Evolutionary conservation across 2,888 invertebrate genomes (phyloP), one percentile per base, ranked within the genome.

Genomic region (Leptinotarsa rubiginosa): DNA sequence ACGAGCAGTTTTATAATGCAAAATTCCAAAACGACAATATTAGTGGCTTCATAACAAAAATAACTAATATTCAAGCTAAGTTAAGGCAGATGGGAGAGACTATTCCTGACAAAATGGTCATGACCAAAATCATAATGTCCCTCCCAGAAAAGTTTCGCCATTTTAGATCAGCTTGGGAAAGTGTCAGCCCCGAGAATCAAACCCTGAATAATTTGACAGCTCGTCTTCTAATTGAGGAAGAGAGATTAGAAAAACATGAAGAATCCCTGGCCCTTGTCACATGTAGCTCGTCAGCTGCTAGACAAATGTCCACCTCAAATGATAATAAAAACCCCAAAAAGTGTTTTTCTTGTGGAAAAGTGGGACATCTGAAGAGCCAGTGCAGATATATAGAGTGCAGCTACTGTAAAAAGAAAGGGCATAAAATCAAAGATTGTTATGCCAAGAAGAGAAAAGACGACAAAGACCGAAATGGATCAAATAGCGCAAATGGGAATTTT

Each of bases 171-270:
- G 54, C 54, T 3, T 54, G 18, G 54, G 54, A 54, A 18, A 54
- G 54, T 54, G 18, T 54, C n/a, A n/a, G 7, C 54, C 54, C 18
- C 7, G 54, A 16, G 18, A 54, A 54, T 5, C 18, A 54, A 12
- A 54, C 18, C 10, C n/a, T 54, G 10, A 54, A 54, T 18, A 54
- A 54, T 54, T 54, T 4, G 54, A 54, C 54, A n/a, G 47, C 78
- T 52, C 73, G 81, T 49, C 56, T 83, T n/a, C 72, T 79, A 65
- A 76, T 78, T 49, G 82, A 81, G 73, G 80, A 81, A 73, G 75
- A 78, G 65, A 75, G 78, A 69, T 73, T 78, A n/a, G 52, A 62
- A 49, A 69, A 71, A 66, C 54, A 70, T 25, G 71, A 77, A 69
- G 22, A 25, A 50, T 49, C 72, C 20, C 65, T 72, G 16, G 72